Base-by-base conservation (phyloP, 2,113 vertebrate genomes). In the Crotalus viridis region DNA sequence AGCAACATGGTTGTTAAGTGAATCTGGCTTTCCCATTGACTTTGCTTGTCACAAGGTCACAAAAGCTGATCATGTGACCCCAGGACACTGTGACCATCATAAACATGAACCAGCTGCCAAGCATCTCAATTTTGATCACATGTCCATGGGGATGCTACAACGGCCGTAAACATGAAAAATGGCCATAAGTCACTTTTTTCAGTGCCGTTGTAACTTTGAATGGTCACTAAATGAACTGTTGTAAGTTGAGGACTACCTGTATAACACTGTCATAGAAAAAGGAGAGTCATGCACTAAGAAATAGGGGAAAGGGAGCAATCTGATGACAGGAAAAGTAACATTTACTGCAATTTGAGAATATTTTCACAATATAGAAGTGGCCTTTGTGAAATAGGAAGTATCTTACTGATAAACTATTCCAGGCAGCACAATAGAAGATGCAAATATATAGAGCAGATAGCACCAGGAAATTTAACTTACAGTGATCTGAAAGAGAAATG, bases 401-500 rank as follows among this genome's bases (percentile, higher is more conserved):
- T 15, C 64, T 74, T 33, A 17, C n/a, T 74, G 52, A 56, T 51
- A 85, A 22, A 4, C 64, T 15, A 12, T 54, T 64, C 89, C 74
- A 64, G 43, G 22, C 48, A 19, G 48, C 2, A n/a, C 28, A 22
- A 28, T 7, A 74, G 28, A 81, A 95, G 87, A 88, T 90, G 90
- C 89, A 90, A 59, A 81, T 90, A 3, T 39, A 81, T 81, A 33
- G n/a, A 81, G 26, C 51, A 96, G 94, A 92, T 91, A n/a, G 0
- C 57, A 10, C 4, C 85, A 89, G 90, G 90, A 94, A 94, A 95
- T 89, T 87, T 26, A 96, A 94, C 19, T 93, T 90, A 93, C 19
- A 92, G 88, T 94, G 91, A 95, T 90, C 94, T 81, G 94, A 93
- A 96, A 90, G 74, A 93, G 12, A 94, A 89, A 93, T 57, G n/a